Evolutionary conservation across 2,888 invertebrate species (phyloP).

Genomic region (Julus scanicus): DNA sequence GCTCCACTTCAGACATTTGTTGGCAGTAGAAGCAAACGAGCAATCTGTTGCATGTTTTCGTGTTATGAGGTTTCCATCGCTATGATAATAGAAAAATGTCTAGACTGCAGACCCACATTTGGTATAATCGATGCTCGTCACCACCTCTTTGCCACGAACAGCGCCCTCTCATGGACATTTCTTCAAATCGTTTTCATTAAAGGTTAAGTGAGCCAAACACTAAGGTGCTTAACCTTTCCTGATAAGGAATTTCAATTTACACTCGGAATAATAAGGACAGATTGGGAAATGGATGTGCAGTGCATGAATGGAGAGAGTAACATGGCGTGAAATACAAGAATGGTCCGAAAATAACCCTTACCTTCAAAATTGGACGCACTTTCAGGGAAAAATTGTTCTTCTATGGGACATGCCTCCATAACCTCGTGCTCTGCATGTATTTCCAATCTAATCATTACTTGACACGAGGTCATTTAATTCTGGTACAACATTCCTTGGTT

Average conservation of each 20-base stretch:
- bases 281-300: background rate
- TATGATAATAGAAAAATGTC: conserved; percentile 45
- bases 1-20: conserved; percentile 29
- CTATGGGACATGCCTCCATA: background rate
- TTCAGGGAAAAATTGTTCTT: background rate
- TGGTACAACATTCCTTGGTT: no score
- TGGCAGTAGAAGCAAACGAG: conserved; percentile 28
- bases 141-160: background rate
- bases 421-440: no score
- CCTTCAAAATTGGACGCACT: no score
- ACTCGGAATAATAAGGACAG: background rate
- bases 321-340: conserved; percentile 8
- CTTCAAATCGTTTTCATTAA: background rate
- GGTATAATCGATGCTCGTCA: background rate
- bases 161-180: background rate
- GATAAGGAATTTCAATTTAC: background rate
- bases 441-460: no score
- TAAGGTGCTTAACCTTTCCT: background rate
- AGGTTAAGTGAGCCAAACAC: background rate
- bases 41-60: conserved; percentile 47
- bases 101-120: conserved; percentile 12
- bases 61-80: conserved; percentile 47
- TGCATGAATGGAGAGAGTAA: background rate
- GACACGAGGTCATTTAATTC: no score
- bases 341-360: no score